phyloP scores from a whole-genome alignment of 2,888 invertebrate genomes.

The Platycnemis pennipes region DNA sequence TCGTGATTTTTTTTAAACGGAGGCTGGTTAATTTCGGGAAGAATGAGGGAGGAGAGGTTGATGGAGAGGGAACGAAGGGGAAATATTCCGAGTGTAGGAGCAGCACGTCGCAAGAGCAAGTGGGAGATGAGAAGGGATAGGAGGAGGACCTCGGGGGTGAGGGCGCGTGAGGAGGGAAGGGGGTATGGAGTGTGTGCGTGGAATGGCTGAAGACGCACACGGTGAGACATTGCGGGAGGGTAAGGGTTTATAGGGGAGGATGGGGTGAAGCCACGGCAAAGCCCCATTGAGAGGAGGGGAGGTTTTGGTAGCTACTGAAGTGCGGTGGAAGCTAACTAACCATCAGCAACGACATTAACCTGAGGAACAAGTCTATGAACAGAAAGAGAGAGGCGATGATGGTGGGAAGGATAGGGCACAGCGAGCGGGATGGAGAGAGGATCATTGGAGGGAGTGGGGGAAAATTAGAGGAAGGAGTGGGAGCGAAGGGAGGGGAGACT shows the following conservation, averaged over 20 bases:
- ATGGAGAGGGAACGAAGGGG: not conserved
- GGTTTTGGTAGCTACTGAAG: constrained; percentile 58
- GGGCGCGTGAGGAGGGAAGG: no score
- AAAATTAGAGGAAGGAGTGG: not conserved
- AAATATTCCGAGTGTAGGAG: not conserved
- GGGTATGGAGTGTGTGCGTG: not conserved
- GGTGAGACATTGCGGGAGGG: not conserved
- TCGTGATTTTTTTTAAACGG: not conserved
- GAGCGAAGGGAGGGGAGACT: no score
- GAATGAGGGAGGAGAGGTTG: not conserved
- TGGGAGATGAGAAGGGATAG: not conserved
- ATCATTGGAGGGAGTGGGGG: not conserved
- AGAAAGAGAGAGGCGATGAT: not conserved
- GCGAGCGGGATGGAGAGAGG: not conserved
- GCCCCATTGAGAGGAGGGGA: not conserved
- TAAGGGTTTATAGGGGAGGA: not conserved
- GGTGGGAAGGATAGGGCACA: not conserved
- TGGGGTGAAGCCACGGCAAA: not conserved
- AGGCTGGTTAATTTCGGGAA: not conserved
- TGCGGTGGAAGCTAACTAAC: constrained; percentile 65
- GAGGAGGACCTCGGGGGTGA: not conserved
- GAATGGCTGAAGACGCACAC: not conserved
- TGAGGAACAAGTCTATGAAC: constrained; percentile 63
- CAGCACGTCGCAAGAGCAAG: not conserved
- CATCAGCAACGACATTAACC: constrained; percentile 65